Percentiles rank a stretch among this genome's conserved stretches.
phyloP scores from a whole-genome alignment of 2,113 vertebrate species.

The Oophaga pumilio region DNA sequence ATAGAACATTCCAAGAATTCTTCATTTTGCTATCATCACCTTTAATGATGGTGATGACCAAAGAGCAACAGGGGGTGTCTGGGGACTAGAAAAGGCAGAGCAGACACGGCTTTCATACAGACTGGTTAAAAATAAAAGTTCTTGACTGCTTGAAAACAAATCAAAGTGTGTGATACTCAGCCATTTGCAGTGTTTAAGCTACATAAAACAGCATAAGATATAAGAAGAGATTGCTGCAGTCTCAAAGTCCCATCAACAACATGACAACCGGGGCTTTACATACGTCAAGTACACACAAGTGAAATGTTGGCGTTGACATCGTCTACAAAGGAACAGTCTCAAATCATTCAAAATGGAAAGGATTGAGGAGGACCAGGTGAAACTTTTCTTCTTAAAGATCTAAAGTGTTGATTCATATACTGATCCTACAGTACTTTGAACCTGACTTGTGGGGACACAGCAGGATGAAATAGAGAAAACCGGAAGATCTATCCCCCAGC shows the following conservation, averaged over 20 bases:
- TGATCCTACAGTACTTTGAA: slow-evolving; percentile 45
- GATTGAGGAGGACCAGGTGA: slow-evolving; percentile 41
- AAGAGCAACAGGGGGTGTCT: background rate
- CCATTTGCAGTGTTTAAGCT: slow-evolving; percentile 56
- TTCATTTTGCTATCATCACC: background rate
- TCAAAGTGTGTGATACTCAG: slow-evolving; percentile 12
- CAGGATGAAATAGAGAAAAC: slow-evolving; percentile 19
- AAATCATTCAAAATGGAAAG: slow-evolving; percentile 17
- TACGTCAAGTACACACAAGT: slow-evolving; percentile 35
- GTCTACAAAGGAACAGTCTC: slow-evolving; percentile 18
- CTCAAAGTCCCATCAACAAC: slow-evolving; percentile 41
- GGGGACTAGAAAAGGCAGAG: background rate
- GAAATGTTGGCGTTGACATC: background rate
- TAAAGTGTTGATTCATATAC: slow-evolving; percentile 47
- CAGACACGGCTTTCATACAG: background rate
- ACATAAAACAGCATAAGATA: slow-evolving; percentile 58
- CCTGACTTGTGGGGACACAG: slow-evolving; percentile 31
- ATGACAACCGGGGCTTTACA: background rate
- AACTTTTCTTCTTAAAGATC: slow-evolving; percentile 50
- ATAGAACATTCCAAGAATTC: background rate
- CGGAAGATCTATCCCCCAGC: slow-evolving; percentile 25
- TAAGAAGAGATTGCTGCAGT: slow-evolving; percentile 36
- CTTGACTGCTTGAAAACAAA: slow-evolving; percentile 3
- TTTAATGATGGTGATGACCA: background rate
- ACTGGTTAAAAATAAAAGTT: slow-evolving; percentile 1